Percentiles rank a stretch among this genome's conserved stretches.
Conservation (phyloP, 2,113 vertebrate genomes). For the Nibea albiflora region DNA sequence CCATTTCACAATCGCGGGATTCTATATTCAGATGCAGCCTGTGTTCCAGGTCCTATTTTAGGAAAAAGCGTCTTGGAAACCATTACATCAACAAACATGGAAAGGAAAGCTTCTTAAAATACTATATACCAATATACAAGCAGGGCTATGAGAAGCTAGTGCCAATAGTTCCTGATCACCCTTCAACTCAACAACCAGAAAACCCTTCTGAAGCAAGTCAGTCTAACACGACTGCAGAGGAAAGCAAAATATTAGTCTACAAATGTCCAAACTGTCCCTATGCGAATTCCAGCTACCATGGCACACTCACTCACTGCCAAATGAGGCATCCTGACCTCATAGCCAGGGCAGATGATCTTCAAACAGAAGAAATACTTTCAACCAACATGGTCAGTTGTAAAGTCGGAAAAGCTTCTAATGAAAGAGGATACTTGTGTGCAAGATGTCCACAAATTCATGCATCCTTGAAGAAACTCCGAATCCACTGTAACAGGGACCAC, state of each 20-base stretch:
- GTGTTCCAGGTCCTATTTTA: constrained; percentile 86
- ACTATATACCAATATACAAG: constrained; percentile 85
- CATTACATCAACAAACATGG: constrained; percentile 92
- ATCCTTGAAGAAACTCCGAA: constrained; percentile 86
- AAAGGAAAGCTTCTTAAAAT: constrained; percentile 87
- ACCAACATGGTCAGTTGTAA: constrained; percentile 78
- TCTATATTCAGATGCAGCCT: constrained; percentile 87
- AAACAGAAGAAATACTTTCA: constrained; percentile 84
- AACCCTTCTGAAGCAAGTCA: background rate
- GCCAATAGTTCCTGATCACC: constrained; percentile 76
- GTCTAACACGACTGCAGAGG: background rate
- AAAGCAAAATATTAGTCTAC: constrained; percentile 79
- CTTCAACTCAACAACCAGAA: background rate
- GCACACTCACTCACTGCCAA: constrained; percentile 92
- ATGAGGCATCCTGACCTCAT: constrained; percentile 88
- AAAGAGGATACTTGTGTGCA: constrained; percentile 89
- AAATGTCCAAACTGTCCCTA: constrained; percentile 90
- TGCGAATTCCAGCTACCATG: constrained; percentile 89
- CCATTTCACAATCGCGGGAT: constrained; percentile 78
- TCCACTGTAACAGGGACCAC: constrained; percentile 87
- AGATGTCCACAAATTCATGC: constrained; percentile 86
- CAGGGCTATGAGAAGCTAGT: constrained; percentile 74
- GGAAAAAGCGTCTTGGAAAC: constrained; percentile 84
- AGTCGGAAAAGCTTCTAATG: constrained; percentile 82
- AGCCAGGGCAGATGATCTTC: constrained; percentile 88